Evolutionary conservation across 2,888 invertebrate genomes (phyloP).

Genomic region (Rhimphoctona megacephalus): DNA sequence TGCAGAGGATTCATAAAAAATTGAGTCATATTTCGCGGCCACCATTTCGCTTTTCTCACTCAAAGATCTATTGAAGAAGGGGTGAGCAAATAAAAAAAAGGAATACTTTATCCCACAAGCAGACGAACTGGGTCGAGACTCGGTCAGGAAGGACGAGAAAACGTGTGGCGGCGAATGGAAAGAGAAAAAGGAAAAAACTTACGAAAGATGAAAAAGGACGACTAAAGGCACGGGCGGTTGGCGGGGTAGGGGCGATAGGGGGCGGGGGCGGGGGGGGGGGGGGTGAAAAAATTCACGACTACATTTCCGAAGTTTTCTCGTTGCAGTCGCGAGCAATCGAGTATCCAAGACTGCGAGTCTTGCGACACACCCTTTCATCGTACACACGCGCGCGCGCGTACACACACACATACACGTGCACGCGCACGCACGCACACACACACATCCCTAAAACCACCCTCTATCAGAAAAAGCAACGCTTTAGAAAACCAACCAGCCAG

Average conservation of each 20-base stretch:
- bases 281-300: conserved; percentile 44
- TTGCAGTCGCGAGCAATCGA: conserved; percentile 65
- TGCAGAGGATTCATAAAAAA: not conserved
- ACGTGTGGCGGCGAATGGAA: not conserved
- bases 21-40: not conserved
- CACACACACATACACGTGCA: conserved; percentile 1
- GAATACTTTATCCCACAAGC: conserved; percentile 20
- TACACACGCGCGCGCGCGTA: conserved; percentile 15
- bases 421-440: conserved; percentile 26
- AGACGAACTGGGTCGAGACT: conserved; percentile 46
- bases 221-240: conserved; percentile 12
- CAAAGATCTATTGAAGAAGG: conserved; percentile 1
- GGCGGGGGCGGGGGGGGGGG: not conserved
- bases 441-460: conserved; percentile 2
- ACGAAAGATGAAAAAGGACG: conserved; percentile 8
- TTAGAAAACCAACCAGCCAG: conserved; percentile 56
- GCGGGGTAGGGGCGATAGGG: not conserved
- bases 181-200: conserved; percentile 19
- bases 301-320: conserved; percentile 61
- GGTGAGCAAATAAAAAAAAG: conserved; percentile 9
- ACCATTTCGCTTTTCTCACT: not conserved
- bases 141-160: conserved; percentile 37
- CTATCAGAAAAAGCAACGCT: conserved; percentile 63
- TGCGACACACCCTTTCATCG: conserved; percentile 58
- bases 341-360: conserved; percentile 55